Evolutionary conservation across 1,140 invertebrate genomes (phyloP), one percentile per base, ranked within the genome.

Genomic region (Lanistes nyassanus): DNA sequence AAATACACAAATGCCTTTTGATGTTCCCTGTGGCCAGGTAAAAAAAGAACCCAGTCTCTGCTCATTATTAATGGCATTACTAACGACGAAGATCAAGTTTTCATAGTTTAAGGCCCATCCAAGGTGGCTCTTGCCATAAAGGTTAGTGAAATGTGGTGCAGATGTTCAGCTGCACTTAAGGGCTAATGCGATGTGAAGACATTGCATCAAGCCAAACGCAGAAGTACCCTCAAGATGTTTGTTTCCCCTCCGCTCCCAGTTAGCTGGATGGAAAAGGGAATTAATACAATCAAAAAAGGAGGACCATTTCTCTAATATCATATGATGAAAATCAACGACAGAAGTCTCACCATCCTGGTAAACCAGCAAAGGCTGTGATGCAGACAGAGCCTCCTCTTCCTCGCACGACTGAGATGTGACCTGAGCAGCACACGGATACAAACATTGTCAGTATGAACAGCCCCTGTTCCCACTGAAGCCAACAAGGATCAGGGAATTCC

Each of bases 341-440:
- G 23, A 67, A 21, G 47, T 79, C 75, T 79, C 76, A 87, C 85
- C 84, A 77, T 86, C 86, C 69, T 87, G 82, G 76, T 84, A 87
- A 62, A 85, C 78, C 9, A 87, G 71, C 69, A 87, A 76, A 60
- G 85, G 80, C 34, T 75, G 60, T 58, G n/a, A 47, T 39, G 70
- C 60, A 23, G 55, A 69, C 34, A 66, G 69, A 23, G 69, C 73
- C 31, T 82, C 82, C 29, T 83, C 84, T 67, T 83, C 84, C 34
- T 81, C 77, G 21, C 81, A 70, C 21, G 78, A 79, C 53, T 85
- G 82, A 53, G 76, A 75, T 13, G 80, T 77, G 19, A 84, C 74
- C 82, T 84, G 76, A n/a, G 62, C 77, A 69, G 74, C 53, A 75
- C n/a, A n/a, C n/a, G 42, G 64, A 29, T 42, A 4, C 53, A 16